Conservation (phyloP, 2,797 vertebrate genomes). For the Sebastes oblongus region DNA sequence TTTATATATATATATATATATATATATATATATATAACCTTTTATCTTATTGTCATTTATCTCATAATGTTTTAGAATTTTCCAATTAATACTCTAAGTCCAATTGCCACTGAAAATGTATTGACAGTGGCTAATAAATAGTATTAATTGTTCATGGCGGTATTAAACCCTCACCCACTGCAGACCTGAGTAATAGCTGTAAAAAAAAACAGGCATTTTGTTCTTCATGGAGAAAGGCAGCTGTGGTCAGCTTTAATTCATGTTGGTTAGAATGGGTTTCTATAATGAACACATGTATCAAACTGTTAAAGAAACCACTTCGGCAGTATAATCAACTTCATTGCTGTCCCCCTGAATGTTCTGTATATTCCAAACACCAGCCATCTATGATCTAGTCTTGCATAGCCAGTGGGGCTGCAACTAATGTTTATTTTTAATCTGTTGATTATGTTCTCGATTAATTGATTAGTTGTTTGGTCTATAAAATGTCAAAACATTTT, state of each 20-base stretch:
- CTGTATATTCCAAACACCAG: neutral
- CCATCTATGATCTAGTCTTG: neutral
- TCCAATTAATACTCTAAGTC: neutral
- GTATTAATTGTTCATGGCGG: neutral
- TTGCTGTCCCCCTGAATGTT: neutral
- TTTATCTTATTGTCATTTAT: neutral
- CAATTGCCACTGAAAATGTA: neutral
- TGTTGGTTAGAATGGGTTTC: neutral
- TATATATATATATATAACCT: neutral
- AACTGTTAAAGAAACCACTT: neutral
- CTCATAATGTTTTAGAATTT: neutral
- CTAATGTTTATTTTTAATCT: too few species aligned
- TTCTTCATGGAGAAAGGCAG: neutral
- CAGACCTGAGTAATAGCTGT: neutral
- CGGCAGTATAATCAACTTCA: neutral
- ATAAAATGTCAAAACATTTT: too few species aligned
- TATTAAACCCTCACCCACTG: neutral
- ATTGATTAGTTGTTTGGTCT: too few species aligned
- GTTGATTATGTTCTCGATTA: too few species aligned
- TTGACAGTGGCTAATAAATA: neutral
- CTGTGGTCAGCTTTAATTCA: neutral
- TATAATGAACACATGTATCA: neutral
- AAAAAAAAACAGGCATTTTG: neutral
- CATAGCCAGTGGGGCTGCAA: neutral
- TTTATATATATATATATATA: neutral